These are phyloP conservation scores for Monopis laevigella DNA, from an alignment of 2,888 invertebrate species.

Conservation along the genomic window DNA sequence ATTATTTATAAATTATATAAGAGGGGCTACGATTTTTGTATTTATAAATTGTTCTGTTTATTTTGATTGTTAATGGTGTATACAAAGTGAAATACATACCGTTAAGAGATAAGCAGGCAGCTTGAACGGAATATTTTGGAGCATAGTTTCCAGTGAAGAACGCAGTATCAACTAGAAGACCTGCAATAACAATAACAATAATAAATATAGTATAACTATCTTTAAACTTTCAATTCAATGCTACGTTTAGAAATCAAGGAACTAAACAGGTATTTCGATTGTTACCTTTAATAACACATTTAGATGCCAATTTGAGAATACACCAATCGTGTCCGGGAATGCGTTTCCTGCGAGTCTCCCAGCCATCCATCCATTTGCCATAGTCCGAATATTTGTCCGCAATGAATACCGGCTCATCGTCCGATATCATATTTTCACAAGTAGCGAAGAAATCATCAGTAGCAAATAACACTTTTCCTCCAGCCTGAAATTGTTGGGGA, in stretches of 20 bases:
- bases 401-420: slow-evolving; percentile 63
- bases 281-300: slow-evolving; percentile 60
- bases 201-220: background rate
- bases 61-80: too few species aligned
- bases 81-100: slow-evolving; percentile 44
- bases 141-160: slow-evolving; percentile 72
- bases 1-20: too few species aligned
- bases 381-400: slow-evolving; percentile 66
- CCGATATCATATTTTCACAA: slow-evolving; percentile 67
- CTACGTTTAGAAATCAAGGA: background rate
- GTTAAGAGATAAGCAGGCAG: slow-evolving; percentile 54
- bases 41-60: background rate
- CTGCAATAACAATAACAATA: too few species aligned
- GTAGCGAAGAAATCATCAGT: slow-evolving; percentile 73
- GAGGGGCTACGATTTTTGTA: too few species aligned
- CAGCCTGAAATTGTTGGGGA: slow-evolving; percentile 45
- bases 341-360: slow-evolving; percentile 72
- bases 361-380: slow-evolving; percentile 77
- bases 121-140: slow-evolving; percentile 71
- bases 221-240: background rate
- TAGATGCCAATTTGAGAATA: slow-evolving; percentile 64
- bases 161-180: slow-evolving; percentile 67
- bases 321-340: slow-evolving; percentile 72
- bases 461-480: slow-evolving; percentile 67
- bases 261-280: background rate